Conservation (phyloP, 2,888 invertebrate genomes). For the Apeira syringaria region DNA sequence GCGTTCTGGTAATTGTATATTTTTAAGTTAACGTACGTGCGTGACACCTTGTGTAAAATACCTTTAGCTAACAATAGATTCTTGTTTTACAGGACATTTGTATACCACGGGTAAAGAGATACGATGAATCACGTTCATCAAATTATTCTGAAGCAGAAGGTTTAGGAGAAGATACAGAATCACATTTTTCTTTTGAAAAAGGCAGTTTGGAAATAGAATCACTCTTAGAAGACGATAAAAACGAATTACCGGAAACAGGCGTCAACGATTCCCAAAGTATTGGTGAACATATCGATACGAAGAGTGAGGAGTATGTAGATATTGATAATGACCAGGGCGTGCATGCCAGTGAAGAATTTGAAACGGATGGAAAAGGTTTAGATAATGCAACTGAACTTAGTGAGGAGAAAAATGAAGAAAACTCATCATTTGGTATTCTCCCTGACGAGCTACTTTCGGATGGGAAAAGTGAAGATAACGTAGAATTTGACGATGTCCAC, state of each 20-base stretch:
- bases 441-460: neutral
- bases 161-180: neutral
- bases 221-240: neutral
- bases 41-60: too few species aligned
- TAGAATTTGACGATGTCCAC: neutral
- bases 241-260: neutral
- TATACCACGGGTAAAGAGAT: conserved; percentile 1
- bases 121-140: neutral
- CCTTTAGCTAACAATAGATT: neutral
- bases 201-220: neutral
- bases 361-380: neutral
- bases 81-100: conserved; percentile 11
- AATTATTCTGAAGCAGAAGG: conserved; percentile 1
- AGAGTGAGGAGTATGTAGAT: conserved; percentile 7
- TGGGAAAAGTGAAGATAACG: neutral
- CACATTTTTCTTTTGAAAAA: neutral
- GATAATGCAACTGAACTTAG: too few species aligned
- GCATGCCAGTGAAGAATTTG: neutral
- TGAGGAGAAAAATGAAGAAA: neutral
- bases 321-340: neutral
- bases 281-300: conserved; percentile 4
- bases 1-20: conserved; percentile 49
- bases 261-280: neutral
- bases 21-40: too few species aligned
- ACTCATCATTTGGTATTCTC: neutral